A percentile compares a stretch with the other conserved stretches of the same genome.
These are phyloP conservation scores for Drosophila merina DNA, from an alignment of 2,888 invertebrate genomes.

Conservation along the genomic window DNA sequence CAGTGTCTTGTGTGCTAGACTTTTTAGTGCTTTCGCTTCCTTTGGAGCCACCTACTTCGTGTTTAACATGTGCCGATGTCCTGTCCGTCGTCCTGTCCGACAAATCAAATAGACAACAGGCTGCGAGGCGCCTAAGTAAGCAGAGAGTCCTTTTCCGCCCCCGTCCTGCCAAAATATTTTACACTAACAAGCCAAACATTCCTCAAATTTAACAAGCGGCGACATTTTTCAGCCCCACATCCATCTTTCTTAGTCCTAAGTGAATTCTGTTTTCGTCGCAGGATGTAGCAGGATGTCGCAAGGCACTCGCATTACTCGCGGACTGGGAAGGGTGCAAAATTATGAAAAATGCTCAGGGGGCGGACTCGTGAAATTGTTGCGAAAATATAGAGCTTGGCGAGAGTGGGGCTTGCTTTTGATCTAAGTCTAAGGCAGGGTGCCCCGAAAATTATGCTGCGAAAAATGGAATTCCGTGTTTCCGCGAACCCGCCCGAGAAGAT, in stretches of 20 bases:
- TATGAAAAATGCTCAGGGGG: slow-evolving; percentile 35
- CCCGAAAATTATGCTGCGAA: slow-evolving; percentile 9
- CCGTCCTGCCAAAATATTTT: slow-evolving; percentile 58
- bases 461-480: slow-evolving; percentile 13
- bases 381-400: slow-evolving; percentile 10
- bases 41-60: slow-evolving; percentile 7
- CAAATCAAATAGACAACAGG: slow-evolving; percentile 44
- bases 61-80: slow-evolving; percentile 19
- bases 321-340: slow-evolving; percentile 32
- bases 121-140: slow-evolving; percentile 22
- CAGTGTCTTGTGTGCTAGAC: not conserved
- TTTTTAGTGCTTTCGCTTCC: not conserved
- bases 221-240: slow-evolving; percentile 42
- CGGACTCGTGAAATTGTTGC: slow-evolving; percentile 20
- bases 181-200: slow-evolving; percentile 70
- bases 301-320: not conserved
- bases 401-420: slow-evolving; percentile 15
- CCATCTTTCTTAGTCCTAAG: slow-evolving; percentile 43
- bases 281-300: not conserved
- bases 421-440: slow-evolving; percentile 1
- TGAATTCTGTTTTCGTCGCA: slow-evolving; percentile 51
- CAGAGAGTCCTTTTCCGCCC: slow-evolving; percentile 11
- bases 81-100: slow-evolving; percentile 5
- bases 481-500: slow-evolving; percentile 10
- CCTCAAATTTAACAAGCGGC: slow-evolving; percentile 56